Conservation (phyloP, 2,888 invertebrate genomes). For the Cryptophagus acutangulus region DNA sequence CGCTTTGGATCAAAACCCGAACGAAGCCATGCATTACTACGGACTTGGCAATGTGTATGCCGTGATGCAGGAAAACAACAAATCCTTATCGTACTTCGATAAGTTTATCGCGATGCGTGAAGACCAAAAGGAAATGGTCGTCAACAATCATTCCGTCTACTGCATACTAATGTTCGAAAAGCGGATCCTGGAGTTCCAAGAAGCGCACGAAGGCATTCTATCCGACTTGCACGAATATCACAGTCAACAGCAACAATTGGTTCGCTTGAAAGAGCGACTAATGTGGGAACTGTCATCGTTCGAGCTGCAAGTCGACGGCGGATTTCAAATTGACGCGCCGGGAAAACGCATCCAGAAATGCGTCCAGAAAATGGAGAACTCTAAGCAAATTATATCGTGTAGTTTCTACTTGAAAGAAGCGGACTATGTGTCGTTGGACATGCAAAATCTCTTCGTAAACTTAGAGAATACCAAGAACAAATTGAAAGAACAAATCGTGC, state of each 20-base stretch:
- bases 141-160: slow-evolving; percentile 59
- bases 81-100: slow-evolving; percentile 63
- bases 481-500: slow-evolving; percentile 47
- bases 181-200: slow-evolving; percentile 56
- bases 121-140: slow-evolving; percentile 56
- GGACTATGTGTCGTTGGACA: slow-evolving; percentile 48
- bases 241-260: slow-evolving; percentile 57
- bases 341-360: slow-evolving; percentile 43
- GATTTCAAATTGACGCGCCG: slow-evolving; percentile 36
- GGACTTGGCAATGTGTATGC: slow-evolving; percentile 71
- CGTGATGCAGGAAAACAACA: slow-evolving; percentile 64
- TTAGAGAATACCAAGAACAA: slow-evolving; percentile 52
- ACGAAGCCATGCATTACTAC: slow-evolving; percentile 58
- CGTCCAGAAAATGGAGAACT: slow-evolving; percentile 42
- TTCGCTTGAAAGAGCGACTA: slow-evolving; percentile 56
- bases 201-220: slow-evolving; percentile 60
- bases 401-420: slow-evolving; percentile 46
- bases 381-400: slow-evolving; percentile 43
- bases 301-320: slow-evolving; percentile 41
- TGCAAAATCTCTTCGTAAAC: slow-evolving; percentile 49
- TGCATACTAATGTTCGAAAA: slow-evolving; percentile 60
- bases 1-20: slow-evolving; percentile 66
- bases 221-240: slow-evolving; percentile 61
- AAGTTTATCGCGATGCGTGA: slow-evolving; percentile 62
- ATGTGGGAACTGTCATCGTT: slow-evolving; percentile 52